Percentiles rank a stretch among this genome's conserved stretches.
phyloP scores from a whole-genome alignment of 1,140 invertebrate genomes.

The Scylla paramamosain region DNA sequence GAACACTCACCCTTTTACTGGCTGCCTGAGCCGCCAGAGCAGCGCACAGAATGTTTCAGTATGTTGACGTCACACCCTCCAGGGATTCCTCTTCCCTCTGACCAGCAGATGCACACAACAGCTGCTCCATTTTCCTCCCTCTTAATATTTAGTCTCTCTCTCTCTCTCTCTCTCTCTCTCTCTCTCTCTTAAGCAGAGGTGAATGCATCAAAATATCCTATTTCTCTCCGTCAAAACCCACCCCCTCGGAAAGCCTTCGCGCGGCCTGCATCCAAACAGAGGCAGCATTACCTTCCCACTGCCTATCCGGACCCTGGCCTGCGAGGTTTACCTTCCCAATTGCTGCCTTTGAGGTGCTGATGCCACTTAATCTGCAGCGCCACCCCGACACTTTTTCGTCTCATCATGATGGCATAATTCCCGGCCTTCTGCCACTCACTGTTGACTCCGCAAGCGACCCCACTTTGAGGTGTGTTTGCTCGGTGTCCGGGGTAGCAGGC shows the following conservation, averaged over 20 bases:
- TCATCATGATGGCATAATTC: not conserved
- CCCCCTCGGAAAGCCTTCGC: not conserved
- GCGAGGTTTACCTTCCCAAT: too few species aligned
- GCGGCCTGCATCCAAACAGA: not conserved
- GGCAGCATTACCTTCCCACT: not conserved
- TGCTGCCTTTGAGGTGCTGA: too few species aligned
- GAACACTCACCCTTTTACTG: not conserved
- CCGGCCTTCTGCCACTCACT: not conserved
- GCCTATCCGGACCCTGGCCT: not conserved
- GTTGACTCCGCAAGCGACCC: not conserved
- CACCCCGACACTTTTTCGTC: not conserved
- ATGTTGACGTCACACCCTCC: not conserved
- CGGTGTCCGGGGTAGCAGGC: not conserved
- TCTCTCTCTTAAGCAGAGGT: not conserved
- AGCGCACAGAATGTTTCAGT: not conserved
- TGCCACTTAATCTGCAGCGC: not conserved
- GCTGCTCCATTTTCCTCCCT: not conserved
- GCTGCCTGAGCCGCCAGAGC: not conserved
- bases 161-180: constrained; percentile 4
- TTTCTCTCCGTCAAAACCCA: not conserved
- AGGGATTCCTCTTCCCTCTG: not conserved
- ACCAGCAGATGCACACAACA: not conserved
- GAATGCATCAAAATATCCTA: not conserved
- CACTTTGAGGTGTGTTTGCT: not conserved
- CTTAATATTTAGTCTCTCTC: not conserved